Evolutionary conservation across 2,797 vertebrate species (phyloP), one percentile per base, ranked within the genome.

Genomic region (Platalea minor): DNA sequence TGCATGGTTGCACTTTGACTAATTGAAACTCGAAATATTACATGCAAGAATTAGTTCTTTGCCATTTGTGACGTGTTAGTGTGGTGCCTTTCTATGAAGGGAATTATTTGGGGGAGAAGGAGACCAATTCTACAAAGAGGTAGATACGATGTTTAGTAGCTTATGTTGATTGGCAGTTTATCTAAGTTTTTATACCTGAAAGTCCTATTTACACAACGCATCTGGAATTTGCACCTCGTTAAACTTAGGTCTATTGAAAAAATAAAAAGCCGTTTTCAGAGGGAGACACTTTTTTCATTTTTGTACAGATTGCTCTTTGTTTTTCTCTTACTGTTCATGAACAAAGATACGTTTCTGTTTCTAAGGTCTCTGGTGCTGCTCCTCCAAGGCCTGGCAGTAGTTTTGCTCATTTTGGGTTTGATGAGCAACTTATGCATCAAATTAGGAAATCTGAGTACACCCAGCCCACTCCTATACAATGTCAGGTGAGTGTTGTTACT

Each of bases 371-470:
- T 9, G 99, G 99, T 79, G 99, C 99, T 74, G 99, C 98, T 65
- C 99, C 99, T 93, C 99, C 99, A 67, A 99, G 99, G 95, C 99
- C 99, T 74, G 98, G 97, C 70, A 99, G 99, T 89, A 99, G 99
- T 97, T 99, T 99, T 97, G 99, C 99, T 95, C 99, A 99, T 97
- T 99, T 99, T 92, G 98, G 98, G 37, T 99, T 99, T 95, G 99
- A 99, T 93, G 99, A 99, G 95, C 99, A 99, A 95, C 98, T 99
- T 61, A 99, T 99, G 99, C 99, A 99, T 97, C 99, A 99, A 93
- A 99, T 99, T 94, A 98, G 99, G 96, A 99, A 99, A 97, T 99
- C 99, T 1, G 99, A 99, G 91, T 99, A 99, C 95, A 99, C 99
- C 41, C 99, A 99, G 70, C 99, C 99, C 48, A 99, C 99, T 35